Conservation (phyloP, 2,113 vertebrate genomes). For the Coptodon rendalli region DNA sequence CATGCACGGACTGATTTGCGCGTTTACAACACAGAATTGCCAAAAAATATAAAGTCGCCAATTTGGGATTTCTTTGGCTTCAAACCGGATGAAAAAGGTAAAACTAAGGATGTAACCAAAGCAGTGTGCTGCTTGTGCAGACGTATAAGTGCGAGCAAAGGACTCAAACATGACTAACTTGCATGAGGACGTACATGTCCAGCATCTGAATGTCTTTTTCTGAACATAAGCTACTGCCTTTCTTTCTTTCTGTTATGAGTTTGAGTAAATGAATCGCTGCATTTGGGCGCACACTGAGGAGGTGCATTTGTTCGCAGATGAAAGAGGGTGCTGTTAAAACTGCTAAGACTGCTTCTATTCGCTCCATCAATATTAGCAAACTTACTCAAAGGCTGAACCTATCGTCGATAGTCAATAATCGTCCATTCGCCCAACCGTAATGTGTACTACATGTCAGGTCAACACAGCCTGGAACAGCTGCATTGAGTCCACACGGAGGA, state of each 20-base stretch:
- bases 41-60: not conserved
- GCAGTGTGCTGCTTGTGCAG: not conserved
- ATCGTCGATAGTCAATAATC: not conserved
- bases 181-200: not conserved
- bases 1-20: not conserved
- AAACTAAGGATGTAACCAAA: not conserved
- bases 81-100: not conserved
- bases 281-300: not conserved
- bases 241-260: not conserved
- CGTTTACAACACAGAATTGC: not conserved
- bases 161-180: not conserved
- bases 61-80: not conserved
- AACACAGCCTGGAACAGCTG: not conserved
- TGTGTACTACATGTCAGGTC: not conserved
- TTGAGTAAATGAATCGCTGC: not conserved
- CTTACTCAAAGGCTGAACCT: not conserved
- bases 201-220: not conserved
- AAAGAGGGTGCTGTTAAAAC: not conserved
- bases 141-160: not conserved
- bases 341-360: not conserved
- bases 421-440: not conserved
- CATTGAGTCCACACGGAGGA: not conserved
- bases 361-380: not conserved
- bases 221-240: not conserved
- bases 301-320: not conserved